phyloP scores from a whole-genome alignment of 2,888 invertebrate genomes.

The Phalangium opilio region DNA sequence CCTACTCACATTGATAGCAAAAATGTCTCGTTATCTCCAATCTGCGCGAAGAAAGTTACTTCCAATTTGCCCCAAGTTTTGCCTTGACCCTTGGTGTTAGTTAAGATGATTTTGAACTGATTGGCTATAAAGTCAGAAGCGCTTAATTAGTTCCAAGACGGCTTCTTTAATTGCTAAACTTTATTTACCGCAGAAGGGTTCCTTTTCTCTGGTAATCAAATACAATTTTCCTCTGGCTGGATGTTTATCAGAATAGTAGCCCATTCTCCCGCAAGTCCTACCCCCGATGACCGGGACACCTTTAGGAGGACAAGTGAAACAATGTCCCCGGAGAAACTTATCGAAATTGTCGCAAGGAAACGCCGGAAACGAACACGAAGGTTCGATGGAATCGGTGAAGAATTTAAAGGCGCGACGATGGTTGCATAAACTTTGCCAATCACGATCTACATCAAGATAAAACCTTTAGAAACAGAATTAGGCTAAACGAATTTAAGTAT shows the following conservation, averaged over 20 bases:
- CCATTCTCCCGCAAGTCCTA: constrained; percentile 69
- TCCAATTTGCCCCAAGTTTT: constrained; percentile 57
- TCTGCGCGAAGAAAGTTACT: constrained; percentile 49
- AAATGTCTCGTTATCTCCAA: constrained; percentile 69
- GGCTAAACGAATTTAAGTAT: neutral
- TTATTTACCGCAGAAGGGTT: constrained; percentile 72
- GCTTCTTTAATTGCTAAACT: neutral
- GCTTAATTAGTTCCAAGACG: too few species aligned
- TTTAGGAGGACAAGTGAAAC: constrained; percentile 46
- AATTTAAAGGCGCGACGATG: constrained; percentile 84
- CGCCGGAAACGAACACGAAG: constrained; percentile 77
- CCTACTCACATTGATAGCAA: constrained; percentile 56
- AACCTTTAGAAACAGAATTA: neutral
- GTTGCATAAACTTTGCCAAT: constrained; percentile 57
- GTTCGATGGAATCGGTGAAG: constrained; percentile 84
- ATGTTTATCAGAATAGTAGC: constrained; percentile 75
- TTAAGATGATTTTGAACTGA: constrained; percentile 68
- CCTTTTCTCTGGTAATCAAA: constrained; percentile 70
- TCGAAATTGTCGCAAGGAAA: constrained; percentile 75
- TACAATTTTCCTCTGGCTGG: constrained; percentile 65
- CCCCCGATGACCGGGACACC: constrained; percentile 26
- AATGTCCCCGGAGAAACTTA: constrained; percentile 59
- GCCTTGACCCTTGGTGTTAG: constrained; percentile 46
- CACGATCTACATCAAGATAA: constrained; percentile 11
- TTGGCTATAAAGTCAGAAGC: constrained; percentile 43